Conservation (phyloP, 2,797 vertebrate species). For the Bufotes viridis region DNA sequence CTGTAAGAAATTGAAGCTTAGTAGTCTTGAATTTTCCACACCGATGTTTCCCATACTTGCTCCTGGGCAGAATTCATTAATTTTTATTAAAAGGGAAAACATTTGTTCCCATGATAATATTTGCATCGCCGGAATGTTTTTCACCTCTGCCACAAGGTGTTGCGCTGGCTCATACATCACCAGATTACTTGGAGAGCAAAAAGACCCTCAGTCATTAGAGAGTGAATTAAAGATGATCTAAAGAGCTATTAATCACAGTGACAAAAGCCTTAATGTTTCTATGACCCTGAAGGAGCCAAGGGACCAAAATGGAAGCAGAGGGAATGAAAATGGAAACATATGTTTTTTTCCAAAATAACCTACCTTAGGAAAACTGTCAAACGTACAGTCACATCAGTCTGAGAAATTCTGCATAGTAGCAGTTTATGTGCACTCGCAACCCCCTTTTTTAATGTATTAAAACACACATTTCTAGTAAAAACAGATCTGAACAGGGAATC, state of each 20-base stretch:
- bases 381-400: constrained; percentile 76
- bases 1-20: constrained; percentile 69
- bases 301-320: constrained; percentile 87
- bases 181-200: constrained; percentile 96
- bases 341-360: constrained; percentile 96
- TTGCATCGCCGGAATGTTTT: constrained; percentile 97
- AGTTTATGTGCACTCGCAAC: constrained; percentile 63
- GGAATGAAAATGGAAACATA: constrained; percentile 97
- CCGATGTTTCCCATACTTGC: constrained; percentile 76
- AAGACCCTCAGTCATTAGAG: constrained; percentile 98
- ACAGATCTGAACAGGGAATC: background rate
- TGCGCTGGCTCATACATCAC: constrained; percentile 98
- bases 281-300: constrained; percentile 91
- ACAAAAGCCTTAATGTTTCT: constrained; percentile 99
- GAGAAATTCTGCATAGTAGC: constrained; percentile 74
- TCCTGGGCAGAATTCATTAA: constrained; percentile 91
- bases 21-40: constrained; percentile 72
- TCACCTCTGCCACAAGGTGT: constrained; percentile 99
- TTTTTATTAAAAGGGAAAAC: constrained; percentile 96
- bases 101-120: constrained; percentile 93
- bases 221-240: constrained; percentile 99
- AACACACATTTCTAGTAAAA: constrained; percentile 56
- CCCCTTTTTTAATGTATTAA: constrained; percentile 16
- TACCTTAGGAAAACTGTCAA: constrained; percentile 91
- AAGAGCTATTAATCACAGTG: constrained; percentile 99